phyloP scores from a whole-genome alignment of 2,888 invertebrate genomes.

The Geotrupes spiniger region DNA sequence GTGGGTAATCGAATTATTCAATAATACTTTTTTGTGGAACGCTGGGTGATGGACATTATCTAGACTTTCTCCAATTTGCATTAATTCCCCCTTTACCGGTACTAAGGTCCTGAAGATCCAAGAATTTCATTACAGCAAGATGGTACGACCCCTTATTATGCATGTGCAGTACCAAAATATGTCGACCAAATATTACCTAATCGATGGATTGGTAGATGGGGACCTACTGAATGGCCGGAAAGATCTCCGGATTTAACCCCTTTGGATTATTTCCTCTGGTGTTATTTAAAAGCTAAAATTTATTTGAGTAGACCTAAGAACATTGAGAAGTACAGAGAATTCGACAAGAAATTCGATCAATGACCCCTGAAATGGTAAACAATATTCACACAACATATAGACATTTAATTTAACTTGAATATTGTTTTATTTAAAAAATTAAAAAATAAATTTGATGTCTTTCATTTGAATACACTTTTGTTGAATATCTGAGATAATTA shows the following conservation, averaged over 20 bases:
- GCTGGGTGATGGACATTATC: neutral
- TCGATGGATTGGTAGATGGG: constrained; percentile 8
- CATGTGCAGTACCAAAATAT: constrained; percentile 5
- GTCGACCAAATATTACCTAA: constrained; percentile 8
- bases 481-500: neutral
- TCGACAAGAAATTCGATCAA: neutral
- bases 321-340: neutral
- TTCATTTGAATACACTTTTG: neutral
- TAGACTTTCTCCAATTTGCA: constrained; percentile 4
- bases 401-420: neutral
- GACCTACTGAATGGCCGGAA: constrained; percentile 7
- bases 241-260: constrained; percentile 9
- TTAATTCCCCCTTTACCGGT: constrained; percentile 4
- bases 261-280: too few species aligned
- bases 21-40: neutral
- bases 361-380: neutral
- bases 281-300: constrained; percentile 5
- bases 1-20: too few species aligned
- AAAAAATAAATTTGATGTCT: neutral
- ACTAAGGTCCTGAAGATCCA: too few species aligned
- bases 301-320: too few species aligned
- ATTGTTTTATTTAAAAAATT: neutral
- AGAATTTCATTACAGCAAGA: constrained; percentile 7
- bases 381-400: neutral
- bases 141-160: constrained; percentile 10